Conservation (phyloP, 2,113 vertebrate species). For the Malurus melanocephalus region DNA sequence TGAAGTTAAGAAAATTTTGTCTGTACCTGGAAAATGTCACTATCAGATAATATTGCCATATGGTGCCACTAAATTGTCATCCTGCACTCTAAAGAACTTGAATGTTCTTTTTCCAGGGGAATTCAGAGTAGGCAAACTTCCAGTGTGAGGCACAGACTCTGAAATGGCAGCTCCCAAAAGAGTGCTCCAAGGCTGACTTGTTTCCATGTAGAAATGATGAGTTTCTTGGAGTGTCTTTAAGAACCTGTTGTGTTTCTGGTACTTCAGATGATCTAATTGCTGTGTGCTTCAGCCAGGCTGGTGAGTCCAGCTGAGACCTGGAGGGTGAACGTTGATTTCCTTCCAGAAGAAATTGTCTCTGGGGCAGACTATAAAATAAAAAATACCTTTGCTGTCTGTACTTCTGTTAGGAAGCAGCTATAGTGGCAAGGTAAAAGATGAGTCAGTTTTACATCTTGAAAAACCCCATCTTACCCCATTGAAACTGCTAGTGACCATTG, state of each 20-base stretch:
- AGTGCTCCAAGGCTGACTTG: neutral
- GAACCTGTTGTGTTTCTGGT: neutral
- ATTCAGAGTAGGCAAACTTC: conserved; percentile 6
- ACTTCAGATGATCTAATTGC: neutral
- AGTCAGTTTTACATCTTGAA: neutral
- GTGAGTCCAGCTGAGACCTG: neutral
- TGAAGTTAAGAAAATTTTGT: neutral
- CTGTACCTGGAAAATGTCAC: conserved; percentile 21
- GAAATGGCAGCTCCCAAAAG: conserved; percentile 37
- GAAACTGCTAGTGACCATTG: neutral
- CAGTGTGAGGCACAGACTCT: neutral
- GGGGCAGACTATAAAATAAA: neutral
- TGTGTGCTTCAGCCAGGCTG: neutral
- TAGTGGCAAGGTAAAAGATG: neutral
- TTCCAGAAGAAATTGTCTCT: neutral
- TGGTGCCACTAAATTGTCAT: neutral
- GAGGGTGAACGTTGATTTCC: neutral
- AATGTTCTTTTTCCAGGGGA: neutral
- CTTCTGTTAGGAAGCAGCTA: neutral
- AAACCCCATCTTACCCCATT: neutral
- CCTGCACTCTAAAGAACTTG: neutral
- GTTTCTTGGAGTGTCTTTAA: neutral
- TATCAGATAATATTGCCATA: neutral
- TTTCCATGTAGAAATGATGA: neutral
- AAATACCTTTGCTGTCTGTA: neutral